phyloP scores from a whole-genome alignment of 2,797 vertebrate genomes.

The Mionectes olivaceus region DNA sequence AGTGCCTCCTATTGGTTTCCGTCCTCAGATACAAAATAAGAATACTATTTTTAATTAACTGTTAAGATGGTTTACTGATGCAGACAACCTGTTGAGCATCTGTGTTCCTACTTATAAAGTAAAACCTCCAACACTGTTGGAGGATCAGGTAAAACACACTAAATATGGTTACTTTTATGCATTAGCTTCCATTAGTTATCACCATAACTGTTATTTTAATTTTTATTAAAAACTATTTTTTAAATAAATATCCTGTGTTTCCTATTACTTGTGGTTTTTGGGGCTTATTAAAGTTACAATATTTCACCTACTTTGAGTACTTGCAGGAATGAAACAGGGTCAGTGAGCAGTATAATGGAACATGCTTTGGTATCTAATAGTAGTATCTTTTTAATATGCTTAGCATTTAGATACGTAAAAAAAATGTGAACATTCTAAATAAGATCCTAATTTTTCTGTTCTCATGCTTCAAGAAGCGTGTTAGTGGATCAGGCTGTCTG shows the following conservation, averaged over 20 bases:
- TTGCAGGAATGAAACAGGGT: not conserved
- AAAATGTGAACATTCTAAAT: not conserved
- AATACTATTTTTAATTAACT: not conserved
- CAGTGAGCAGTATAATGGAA: not conserved
- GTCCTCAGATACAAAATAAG: not conserved
- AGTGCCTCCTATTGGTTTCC: not conserved
- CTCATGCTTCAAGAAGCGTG: not conserved
- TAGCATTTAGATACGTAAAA: not conserved
- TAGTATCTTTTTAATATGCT: not conserved
- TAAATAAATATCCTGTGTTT: not conserved
- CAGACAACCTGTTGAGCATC: not conserved
- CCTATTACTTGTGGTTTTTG: not conserved
- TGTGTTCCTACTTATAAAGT: not conserved
- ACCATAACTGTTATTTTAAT: not conserved
- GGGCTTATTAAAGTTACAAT: not conserved
- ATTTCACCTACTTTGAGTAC: not conserved
- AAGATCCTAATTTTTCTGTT: not conserved
- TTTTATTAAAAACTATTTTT: slow-evolving; percentile 45
- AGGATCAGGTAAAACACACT: not conserved
- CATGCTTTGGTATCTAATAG: not conserved
- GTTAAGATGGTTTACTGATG: not conserved
- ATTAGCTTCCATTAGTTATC: not conserved
- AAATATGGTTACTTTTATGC: not conserved
- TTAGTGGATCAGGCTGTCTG: not conserved
- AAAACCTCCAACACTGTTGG: not conserved